phyloP scores from a whole-genome alignment of 1,140 invertebrate species.

The Anastrepha ludens region DNA sequence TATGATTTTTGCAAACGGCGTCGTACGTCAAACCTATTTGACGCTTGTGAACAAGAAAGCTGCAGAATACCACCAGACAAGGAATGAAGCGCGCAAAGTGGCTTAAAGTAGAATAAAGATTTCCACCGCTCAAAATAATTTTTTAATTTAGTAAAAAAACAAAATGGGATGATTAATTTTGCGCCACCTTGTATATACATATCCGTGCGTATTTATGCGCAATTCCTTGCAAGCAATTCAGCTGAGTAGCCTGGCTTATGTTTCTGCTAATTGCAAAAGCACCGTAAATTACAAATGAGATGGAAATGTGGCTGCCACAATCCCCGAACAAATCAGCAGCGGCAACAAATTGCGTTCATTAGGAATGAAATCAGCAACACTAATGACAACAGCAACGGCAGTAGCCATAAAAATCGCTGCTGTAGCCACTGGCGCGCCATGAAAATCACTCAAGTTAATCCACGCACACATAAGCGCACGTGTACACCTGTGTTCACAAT shows the following conservation, averaged over 20 bases:
- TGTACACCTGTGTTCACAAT: background rate
- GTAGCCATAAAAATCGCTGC: slow-evolving; percentile 19
- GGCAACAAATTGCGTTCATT: slow-evolving; percentile 28
- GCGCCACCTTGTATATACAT: no score
- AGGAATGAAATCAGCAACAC: background rate
- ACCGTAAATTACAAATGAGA: slow-evolving; percentile 42
- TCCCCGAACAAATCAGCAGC: slow-evolving; percentile 4
- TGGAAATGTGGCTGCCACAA: slow-evolving; percentile 34
- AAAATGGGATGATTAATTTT: no score
- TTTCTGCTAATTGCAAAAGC: slow-evolving; percentile 42
- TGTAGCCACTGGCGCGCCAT: background rate
- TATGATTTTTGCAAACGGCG: no score
- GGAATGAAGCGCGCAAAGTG: no score
- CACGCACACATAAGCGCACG: background rate
- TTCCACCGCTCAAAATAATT: no score
- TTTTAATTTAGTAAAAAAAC: no score
- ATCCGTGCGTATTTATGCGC: no score
- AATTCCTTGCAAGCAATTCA: background rate
- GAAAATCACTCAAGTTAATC: slow-evolving; percentile 46
- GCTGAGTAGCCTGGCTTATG: background rate
- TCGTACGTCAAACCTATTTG: no score
- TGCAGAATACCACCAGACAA: no score
- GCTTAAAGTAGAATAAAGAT: no score
- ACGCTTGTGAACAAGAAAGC: no score
- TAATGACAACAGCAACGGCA: background rate